These are phyloP conservation scores for Lissocephala sabroskyi DNA, from an alignment of 2,888 invertebrate species.

Conservation along the genomic window DNA sequence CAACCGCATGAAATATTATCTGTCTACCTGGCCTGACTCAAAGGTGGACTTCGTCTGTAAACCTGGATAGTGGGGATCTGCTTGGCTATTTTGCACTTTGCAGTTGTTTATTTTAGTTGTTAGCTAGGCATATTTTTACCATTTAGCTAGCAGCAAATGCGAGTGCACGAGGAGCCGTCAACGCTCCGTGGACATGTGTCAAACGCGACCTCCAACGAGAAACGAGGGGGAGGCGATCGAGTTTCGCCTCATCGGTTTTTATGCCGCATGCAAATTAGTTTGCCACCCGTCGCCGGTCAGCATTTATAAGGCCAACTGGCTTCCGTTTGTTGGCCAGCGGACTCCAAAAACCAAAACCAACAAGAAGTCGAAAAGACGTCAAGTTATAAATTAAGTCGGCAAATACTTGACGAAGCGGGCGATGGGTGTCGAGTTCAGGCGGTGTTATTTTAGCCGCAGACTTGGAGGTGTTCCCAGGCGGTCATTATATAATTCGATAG, in stretches of 20 bases:
- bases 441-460: conserved; percentile 4
- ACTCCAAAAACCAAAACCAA: neutral
- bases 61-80: too few relatives aligned
- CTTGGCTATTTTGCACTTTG: conserved; percentile 28
- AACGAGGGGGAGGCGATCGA: too few relatives aligned
- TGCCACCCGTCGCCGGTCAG: conserved; percentile 2
- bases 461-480: too few relatives aligned
- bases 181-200: conserved; percentile 49
- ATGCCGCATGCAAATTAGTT: conserved; percentile 44
- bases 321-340: conserved; percentile 40
- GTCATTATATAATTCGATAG: conserved; percentile 41
- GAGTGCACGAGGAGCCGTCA: too few relatives aligned
- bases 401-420: too few relatives aligned
- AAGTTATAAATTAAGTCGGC: conserved; percentile 50
- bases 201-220: conserved; percentile 33
- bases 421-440: too few relatives aligned
- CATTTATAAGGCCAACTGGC: conserved; percentile 42
- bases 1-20: conserved; percentile 64
- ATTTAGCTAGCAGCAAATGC: neutral
- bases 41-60: conserved; percentile 8
- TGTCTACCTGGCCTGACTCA: conserved; percentile 37
- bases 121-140: neutral
- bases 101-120: conserved; percentile 5
- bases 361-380: conserved; percentile 16
- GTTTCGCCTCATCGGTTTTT: too few relatives aligned